phyloP scores from a whole-genome alignment of 92 coral and sea anemone species.

The Epizoanthus illoricatus region DNA sequence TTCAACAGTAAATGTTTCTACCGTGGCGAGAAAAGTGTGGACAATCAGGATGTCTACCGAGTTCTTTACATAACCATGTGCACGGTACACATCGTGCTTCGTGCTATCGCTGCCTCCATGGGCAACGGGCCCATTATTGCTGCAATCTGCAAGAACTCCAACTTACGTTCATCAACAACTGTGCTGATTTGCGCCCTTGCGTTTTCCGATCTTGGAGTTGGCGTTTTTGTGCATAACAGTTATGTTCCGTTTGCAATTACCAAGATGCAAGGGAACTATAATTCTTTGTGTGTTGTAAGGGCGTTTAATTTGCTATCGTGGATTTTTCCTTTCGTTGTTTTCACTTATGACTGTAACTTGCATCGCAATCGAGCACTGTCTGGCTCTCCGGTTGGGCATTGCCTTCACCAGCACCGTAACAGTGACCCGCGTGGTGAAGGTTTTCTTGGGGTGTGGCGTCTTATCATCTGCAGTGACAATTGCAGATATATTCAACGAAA shows the following conservation, averaged over 20 bases:
- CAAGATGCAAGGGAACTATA: constrained; percentile 21
- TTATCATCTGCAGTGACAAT: not conserved
- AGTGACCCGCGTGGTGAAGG: not conserved
- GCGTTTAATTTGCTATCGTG: not conserved
- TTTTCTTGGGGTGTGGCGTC: not conserved
- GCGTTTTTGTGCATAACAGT: constrained; percentile 24
- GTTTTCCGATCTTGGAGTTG: not conserved
- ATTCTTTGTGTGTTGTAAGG: not conserved
- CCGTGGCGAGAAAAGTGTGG: not conserved
- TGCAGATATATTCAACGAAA: not conserved
- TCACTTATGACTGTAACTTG: constrained; percentile 1
- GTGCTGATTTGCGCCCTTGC: constrained; percentile 24
- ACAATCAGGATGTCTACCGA: not conserved
- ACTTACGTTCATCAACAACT: constrained; percentile 17
- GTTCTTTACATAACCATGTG: not conserved
- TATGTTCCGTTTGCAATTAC: constrained; percentile 28
- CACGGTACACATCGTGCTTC: constrained; percentile 26
- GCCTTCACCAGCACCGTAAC: not conserved
- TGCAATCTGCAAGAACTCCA: no score
- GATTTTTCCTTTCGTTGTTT: constrained; percentile 13
- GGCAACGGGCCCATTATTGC: no score
- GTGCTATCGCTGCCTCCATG: constrained; percentile 12
- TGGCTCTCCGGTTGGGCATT: not conserved
- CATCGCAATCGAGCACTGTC: no score
- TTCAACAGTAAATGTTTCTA: no score